These are phyloP conservation scores for Athalia rosae DNA, from an alignment of 2,888 invertebrate genomes.

Conservation along the genomic window DNA sequence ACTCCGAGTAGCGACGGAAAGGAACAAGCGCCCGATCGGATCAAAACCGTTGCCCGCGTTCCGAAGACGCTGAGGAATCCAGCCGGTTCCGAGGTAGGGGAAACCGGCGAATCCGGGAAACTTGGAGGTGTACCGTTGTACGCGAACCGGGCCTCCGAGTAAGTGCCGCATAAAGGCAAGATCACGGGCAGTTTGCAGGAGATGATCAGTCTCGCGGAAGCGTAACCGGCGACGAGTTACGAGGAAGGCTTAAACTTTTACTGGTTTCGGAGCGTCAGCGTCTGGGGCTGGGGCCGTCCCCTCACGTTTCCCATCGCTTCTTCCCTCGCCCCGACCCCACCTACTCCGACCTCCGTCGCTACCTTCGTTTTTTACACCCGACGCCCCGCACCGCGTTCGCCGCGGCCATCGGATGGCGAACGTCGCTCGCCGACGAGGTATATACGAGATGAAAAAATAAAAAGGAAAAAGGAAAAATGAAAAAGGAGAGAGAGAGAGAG, in stretches of 20 bases:
- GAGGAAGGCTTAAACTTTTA: conserved; percentile 68
- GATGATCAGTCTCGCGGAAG: conserved; percentile 62
- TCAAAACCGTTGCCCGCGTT: too few species aligned
- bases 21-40: too few species aligned
- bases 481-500: conserved; percentile 38
- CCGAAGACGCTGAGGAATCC: too few species aligned
- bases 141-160: conserved; percentile 31
- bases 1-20: too few species aligned
- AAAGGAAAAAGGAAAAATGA: conserved; percentile 46
- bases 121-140: neutral
- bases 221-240: conserved; percentile 64
- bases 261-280: conserved; percentile 64
- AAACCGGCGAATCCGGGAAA: too few species aligned
- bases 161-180: conserved; percentile 62
- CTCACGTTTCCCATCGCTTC: conserved; percentile 42
- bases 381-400: neutral
- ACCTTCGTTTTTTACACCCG: neutral
- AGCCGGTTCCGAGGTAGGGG: too few species aligned
- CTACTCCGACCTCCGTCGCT: neutral
- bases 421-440: neutral
- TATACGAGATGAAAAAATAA: conserved; percentile 46
- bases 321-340: conserved; percentile 38
- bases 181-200: conserved; percentile 60
- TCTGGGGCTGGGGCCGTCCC: conserved; percentile 64
- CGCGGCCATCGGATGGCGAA: conserved; percentile 2